A percentile compares a stretch with the other conserved stretches of the same genome.
These are phyloP conservation scores for Tauraco hartlaubi DNA, from an alignment of 2,797 vertebrate genomes.

Conservation along the genomic window DNA sequence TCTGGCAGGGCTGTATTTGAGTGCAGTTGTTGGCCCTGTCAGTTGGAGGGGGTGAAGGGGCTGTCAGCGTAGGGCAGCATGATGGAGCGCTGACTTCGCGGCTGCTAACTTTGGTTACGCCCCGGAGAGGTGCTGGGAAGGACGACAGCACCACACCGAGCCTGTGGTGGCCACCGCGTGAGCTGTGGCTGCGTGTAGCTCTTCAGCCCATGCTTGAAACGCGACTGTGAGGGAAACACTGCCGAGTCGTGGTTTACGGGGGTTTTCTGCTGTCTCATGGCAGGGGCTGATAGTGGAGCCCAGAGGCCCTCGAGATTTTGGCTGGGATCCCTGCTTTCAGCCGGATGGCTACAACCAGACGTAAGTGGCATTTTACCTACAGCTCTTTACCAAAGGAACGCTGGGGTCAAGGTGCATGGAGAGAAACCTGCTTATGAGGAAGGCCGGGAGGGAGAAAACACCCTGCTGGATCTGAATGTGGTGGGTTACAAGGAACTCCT, in stretches of 20 bases:
- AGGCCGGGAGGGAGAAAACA: not conserved
- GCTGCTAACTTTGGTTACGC: not conserved
- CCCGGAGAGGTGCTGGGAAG: not conserved
- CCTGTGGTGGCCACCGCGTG: not conserved
- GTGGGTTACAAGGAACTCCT: rapidly evolving
- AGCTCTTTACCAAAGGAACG: not conserved
- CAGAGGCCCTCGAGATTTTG: slow-evolving; percentile 94
- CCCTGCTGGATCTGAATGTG: rapidly evolving
- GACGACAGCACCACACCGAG: not conserved
- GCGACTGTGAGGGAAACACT: rapidly evolving
- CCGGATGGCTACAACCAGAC: slow-evolving; percentile 92
- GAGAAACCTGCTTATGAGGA: not conserved
- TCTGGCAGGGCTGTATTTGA: not conserved
- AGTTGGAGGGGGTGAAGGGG: not conserved
- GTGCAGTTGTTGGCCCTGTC: not conserved
- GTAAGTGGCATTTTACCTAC: slow-evolving; percentile 78
- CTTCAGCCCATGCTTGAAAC: not conserved
- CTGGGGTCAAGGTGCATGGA: rapidly evolving
- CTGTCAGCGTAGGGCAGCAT: rapidly evolving
- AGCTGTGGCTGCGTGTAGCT: rapidly evolving
- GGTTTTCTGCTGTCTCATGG: not conserved
- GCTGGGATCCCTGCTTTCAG: slow-evolving; percentile 99
- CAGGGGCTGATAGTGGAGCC: slow-evolving; percentile 94
- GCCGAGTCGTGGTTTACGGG: rapidly evolving
- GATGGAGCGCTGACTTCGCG: not conserved